Evolutionary conservation across 2,113 vertebrate species (phyloP).

Genomic region (Petroica traversi): DNA sequence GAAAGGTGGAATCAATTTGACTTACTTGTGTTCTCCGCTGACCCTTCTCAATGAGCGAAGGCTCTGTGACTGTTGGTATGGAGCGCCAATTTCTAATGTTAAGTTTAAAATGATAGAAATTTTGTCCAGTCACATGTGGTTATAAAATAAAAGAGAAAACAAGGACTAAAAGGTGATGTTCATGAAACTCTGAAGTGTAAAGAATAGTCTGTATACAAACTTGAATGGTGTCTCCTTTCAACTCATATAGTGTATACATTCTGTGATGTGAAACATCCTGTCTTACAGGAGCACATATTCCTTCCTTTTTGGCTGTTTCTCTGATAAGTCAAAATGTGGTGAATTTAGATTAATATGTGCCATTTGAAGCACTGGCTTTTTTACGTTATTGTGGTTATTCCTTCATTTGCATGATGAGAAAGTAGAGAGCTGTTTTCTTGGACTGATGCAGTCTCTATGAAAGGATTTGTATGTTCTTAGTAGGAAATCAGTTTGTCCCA

Average conservation of each 20-base stretch:
- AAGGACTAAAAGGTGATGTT: background rate
- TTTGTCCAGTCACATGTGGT: background rate
- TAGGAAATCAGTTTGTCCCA: background rate
- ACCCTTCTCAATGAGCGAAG: background rate
- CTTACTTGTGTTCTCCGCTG: background rate
- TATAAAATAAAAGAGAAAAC: background rate
- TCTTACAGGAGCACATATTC: background rate
- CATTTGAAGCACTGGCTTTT: background rate
- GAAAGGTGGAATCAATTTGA: background rate
- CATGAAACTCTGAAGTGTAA: background rate
- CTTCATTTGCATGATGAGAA: background rate
- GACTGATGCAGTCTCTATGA: background rate
- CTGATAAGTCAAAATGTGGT: background rate
- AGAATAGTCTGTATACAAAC: background rate
- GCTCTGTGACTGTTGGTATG: background rate
- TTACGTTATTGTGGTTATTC: background rate
- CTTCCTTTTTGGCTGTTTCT: background rate
- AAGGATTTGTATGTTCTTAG: background rate
- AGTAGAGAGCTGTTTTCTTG: background rate
- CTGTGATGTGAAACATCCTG: background rate
- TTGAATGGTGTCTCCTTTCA: background rate
- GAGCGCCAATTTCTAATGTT: background rate
- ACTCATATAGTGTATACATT: rapidly evolving
- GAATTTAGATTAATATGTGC: background rate
- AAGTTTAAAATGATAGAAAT: background rate